Evolutionary conservation across 2,113 vertebrate genomes (phyloP), one percentile per base, ranked within the genome.

Genomic region (Murina feae): DNA sequence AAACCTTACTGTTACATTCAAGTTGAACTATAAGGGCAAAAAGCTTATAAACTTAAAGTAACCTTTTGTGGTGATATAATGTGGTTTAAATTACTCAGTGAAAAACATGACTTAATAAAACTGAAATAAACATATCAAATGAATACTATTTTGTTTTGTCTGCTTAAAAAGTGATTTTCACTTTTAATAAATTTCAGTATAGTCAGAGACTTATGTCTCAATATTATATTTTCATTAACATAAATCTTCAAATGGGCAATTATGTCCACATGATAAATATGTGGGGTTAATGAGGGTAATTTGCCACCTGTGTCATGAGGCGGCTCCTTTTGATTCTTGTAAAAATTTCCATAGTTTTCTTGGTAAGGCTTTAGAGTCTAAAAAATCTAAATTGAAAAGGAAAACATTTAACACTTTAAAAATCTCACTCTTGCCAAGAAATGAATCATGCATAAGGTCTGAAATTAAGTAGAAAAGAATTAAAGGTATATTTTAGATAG

Each of bases 261-360:
- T 94, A 94, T 93, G 91, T 96, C 80, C 90, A 91, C 71, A 82
- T 96, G 80, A 95, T 85, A 58, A 93, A 69, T 63, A 63, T 23
- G 23, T 60, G 39, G 65, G 68, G n/a, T 97, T 97, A 93, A 88
- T 97, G 80, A 35, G 66, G 80, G 39, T 95, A 88, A 75, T 76
- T 92, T 96, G 55, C 75, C 69, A 88, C 63, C 95, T 97, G n/a
- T 89, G 30, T 97, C 89, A 51, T 30, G 17, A 90, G 93, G 12
- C 35, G 58, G 55, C 44, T 55, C 1, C 60, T 97, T 94, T 92
- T 30, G 16, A 69, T 96, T 83, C 42, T 88, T 51, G 13, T 63
- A 92, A 93, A 74, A 12, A 95, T 92, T 79, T 95, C 37, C 25
- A 63, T 96, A 86, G 32, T 96, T 96, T 97, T 96, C 83, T 91